These are phyloP conservation scores for Turdus rufiventris DNA, from an alignment of 2,113 vertebrate species.

Conservation along the genomic window DNA sequence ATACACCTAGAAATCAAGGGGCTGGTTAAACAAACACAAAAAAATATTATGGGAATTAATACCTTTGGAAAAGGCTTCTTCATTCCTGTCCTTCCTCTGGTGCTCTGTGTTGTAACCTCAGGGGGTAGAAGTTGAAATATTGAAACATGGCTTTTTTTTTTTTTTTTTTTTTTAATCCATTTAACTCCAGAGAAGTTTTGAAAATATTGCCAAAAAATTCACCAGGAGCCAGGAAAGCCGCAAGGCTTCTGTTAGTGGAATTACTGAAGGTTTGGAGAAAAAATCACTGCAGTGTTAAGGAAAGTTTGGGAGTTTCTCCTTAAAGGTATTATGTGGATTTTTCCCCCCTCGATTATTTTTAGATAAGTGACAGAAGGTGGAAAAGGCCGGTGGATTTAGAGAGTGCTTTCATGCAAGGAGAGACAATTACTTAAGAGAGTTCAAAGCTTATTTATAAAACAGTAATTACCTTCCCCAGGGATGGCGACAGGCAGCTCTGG, in stretches of 20 bases:
- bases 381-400: constrained; percentile 24
- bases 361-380: constrained; percentile 1
- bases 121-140: background rate
- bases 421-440: constrained; percentile 31
- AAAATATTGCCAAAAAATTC: background rate
- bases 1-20: background rate
- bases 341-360: background rate
- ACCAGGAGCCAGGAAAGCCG: background rate
- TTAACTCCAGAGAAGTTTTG: background rate
- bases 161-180: fast-evolving
- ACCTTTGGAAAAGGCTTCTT: background rate
- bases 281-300: background rate
- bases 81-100: background rate
- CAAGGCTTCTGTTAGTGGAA: background rate
- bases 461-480: constrained; percentile 33
- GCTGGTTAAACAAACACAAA: background rate
- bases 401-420: constrained; percentile 15
- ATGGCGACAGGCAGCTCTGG: background rate
- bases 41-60: background rate
- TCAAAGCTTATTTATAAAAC: constrained; percentile 54
- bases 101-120: background rate
- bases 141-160: fast-evolving
- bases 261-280: background rate
- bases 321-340: background rate
- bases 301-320: background rate